These are phyloP conservation scores for Ennomos quercinarius DNA, from an alignment of 2,888 invertebrate species.

Conservation along the genomic window DNA sequence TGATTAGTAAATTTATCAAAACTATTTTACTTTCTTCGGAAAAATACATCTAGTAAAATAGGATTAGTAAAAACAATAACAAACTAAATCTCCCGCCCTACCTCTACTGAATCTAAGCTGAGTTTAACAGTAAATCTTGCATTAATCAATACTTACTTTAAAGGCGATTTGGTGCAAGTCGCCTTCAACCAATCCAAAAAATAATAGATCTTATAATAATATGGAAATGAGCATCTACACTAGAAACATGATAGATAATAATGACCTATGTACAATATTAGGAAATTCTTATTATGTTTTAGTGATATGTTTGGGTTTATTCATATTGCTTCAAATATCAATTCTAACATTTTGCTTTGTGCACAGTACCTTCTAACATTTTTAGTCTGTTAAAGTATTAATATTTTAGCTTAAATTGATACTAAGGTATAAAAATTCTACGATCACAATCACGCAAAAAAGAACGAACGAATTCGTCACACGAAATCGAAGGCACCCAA, in stretches of 20 bases:
- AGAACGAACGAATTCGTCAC: constrained; percentile 35
- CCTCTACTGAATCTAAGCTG: too few relatives aligned
- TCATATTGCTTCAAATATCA: constrained; percentile 18
- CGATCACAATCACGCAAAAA: constrained; percentile 40
- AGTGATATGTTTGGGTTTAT: constrained; percentile 18
- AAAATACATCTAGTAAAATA: too few relatives aligned
- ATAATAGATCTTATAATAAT: background rate
- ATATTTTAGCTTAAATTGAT: background rate
- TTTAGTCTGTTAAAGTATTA: background rate
- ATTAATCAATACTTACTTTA: too few relatives aligned
- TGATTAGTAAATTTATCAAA: too few relatives aligned
- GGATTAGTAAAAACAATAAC: too few relatives aligned
- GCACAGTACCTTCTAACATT: background rate
- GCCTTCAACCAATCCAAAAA: too few relatives aligned
- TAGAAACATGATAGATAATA: background rate
- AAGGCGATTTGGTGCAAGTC: too few relatives aligned
- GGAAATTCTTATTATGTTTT: constrained; percentile 8
- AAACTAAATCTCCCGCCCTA: too few relatives aligned
- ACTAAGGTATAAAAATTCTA: constrained; percentile 51
- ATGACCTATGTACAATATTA: background rate
- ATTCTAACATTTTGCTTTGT: constrained; percentile 13
- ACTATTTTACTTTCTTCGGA: too few relatives aligned
- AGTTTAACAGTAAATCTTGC: too few relatives aligned
- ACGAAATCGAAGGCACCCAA: constrained; percentile 52
- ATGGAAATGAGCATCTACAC: background rate